Evolutionary conservation across 2,113 vertebrate species (phyloP).

Genomic region (Calypte anna): DNA sequence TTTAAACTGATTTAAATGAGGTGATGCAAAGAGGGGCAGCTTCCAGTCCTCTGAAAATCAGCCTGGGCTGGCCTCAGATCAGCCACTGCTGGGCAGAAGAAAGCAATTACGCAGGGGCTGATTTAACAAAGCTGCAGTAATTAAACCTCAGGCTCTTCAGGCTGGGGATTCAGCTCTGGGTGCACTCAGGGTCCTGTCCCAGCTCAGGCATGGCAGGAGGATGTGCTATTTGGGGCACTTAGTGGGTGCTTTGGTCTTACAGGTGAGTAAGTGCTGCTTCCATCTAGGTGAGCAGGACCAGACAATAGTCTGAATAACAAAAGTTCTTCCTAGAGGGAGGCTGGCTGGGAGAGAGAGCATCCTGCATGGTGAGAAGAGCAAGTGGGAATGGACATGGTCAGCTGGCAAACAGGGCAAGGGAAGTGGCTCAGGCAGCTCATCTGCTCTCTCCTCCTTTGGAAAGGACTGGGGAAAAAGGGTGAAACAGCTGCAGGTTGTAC

Average conservation of each 20-base stretch:
- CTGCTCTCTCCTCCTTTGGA: neutral
- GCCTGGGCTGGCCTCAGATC: slow-evolving; percentile 51
- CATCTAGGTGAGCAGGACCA: too few species aligned
- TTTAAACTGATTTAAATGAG: neutral
- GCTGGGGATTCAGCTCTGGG: slow-evolving; percentile 21
- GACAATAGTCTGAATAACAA: neutral
- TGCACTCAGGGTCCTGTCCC: neutral
- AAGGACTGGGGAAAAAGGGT: neutral
- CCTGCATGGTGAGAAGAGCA: neutral
- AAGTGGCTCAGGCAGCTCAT: neutral
- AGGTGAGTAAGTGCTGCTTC: too few species aligned
- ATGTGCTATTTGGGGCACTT: neutral
- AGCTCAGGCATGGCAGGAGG: neutral
- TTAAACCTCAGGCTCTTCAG: slow-evolving; percentile 56
- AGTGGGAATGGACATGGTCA: neutral
- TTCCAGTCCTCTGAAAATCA: neutral
- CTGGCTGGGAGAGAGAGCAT: neutral
- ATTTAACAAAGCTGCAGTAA: slow-evolving; percentile 69
- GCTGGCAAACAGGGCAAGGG: neutral
- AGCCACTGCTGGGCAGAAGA: slow-evolving; percentile 51
- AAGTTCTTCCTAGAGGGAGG: neutral
- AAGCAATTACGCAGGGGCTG: slow-evolving; percentile 58
- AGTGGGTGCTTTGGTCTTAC: neutral
- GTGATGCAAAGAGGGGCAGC: neutral
- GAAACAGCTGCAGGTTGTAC: neutral